A percentile compares a stretch with the other conserved stretches of the same genome.
These are phyloP conservation scores for Heteromurus nitidus DNA, from an alignment of 2,888 invertebrate species.

Conservation along the genomic window DNA sequence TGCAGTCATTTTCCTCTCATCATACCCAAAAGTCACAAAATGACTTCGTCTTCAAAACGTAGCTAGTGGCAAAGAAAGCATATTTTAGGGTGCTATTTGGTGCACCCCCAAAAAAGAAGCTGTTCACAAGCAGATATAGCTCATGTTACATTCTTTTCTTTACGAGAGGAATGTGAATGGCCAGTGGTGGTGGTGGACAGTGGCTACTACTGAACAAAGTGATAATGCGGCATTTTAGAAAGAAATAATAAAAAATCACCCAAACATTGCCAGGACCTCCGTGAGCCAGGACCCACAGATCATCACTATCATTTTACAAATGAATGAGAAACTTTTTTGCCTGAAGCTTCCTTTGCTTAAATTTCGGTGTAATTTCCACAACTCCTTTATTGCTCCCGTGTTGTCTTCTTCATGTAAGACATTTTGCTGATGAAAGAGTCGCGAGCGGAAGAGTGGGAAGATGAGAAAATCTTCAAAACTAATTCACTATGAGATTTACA, in stretches of 20 bases:
- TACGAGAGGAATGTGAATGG: background rate
- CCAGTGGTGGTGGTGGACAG: slow-evolving; percentile 31
- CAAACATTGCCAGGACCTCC: background rate
- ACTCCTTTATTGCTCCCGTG: background rate
- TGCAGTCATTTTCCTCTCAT: slow-evolving; percentile 34
- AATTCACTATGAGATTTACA: slow-evolving; percentile 61
- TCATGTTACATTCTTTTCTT: slow-evolving; percentile 3
- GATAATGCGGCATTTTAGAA: slow-evolving; percentile 19
- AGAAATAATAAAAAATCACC: slow-evolving; percentile 15
- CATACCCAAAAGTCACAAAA: slow-evolving; percentile 9
- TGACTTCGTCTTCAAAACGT: background rate
- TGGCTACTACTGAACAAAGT: slow-evolving; percentile 24
- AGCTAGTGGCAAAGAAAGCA: too few species aligned
- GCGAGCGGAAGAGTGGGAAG: slow-evolving; percentile 10
- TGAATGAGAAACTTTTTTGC: background rate
- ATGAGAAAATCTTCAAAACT: too few species aligned
- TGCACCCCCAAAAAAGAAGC: too few species aligned
- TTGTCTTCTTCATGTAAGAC: background rate
- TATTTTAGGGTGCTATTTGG: slow-evolving; percentile 8
- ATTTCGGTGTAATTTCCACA: too few species aligned
- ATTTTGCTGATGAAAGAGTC: too few species aligned
- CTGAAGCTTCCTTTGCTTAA: too few species aligned
- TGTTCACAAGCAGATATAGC: too few species aligned
- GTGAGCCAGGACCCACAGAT: background rate
- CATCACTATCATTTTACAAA: background rate